phyloP scores from a whole-genome alignment of 2,797 vertebrate species.

The Coendou prehensilis region DNA sequence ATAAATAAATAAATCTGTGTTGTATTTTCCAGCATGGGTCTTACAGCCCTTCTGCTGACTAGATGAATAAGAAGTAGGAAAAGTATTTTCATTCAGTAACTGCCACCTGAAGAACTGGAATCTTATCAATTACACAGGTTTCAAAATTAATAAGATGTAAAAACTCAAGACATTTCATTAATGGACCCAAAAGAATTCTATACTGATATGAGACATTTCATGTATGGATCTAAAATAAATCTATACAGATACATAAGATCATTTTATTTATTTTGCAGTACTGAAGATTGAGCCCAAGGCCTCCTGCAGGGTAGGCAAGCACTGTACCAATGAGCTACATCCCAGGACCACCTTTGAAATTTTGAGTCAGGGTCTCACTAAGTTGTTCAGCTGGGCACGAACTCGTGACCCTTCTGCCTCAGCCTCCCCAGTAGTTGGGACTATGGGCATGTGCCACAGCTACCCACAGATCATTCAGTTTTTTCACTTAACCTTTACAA shows the following conservation, averaged over 20 bases:
- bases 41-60: background rate
- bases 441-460: background rate
- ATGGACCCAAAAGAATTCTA: background rate
- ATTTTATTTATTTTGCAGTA: background rate
- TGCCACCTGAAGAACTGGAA: background rate
- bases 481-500: conserved; percentile 37
- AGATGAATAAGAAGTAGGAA: background rate
- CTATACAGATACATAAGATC: background rate
- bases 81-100: conserved; percentile 49
- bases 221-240: conserved; percentile 31
- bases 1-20: conserved; percentile 37
- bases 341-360: background rate
- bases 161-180: conserved; percentile 50
- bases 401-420: background rate
- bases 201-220: conserved; percentile 24
- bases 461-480: background rate
- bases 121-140: conserved; percentile 32
- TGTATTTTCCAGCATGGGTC: background rate
- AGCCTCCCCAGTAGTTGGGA: background rate
- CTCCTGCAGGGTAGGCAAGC: background rate
- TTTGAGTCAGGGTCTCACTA: background rate
- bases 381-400: background rate
- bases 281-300: background rate
- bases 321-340: background rate
- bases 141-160: conserved; percentile 56